phyloP scores from a whole-genome alignment of 2,888 invertebrate species.

The Lamellibrachia satsuma region DNA sequence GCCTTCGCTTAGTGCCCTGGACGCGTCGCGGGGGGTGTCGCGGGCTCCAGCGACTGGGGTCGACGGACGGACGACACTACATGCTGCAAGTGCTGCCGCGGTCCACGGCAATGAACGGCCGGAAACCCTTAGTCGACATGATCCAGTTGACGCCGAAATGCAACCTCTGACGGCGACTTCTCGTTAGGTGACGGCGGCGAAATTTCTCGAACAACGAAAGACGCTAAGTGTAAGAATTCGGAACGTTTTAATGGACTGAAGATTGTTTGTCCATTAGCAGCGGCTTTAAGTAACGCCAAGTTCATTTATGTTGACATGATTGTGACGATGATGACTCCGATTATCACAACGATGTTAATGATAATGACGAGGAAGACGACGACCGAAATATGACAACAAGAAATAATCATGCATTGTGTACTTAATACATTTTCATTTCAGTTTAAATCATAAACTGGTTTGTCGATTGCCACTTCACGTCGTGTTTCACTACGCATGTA shows the following conservation, averaged over 20 bases:
- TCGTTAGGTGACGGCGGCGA: background rate
- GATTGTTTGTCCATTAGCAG: background rate
- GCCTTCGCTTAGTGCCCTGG: constrained; percentile 13
- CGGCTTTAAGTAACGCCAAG: too few relatives aligned
- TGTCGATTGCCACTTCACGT: too few relatives aligned
- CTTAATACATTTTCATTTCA: too few relatives aligned
- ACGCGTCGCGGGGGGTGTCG: background rate
- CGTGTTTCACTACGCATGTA: too few relatives aligned
- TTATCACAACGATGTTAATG: too few relatives aligned
- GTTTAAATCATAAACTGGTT: too few relatives aligned
- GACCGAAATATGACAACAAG: too few relatives aligned
- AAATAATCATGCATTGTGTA: too few relatives aligned
- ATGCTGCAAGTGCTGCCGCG: constrained; percentile 4
- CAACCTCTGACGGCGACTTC: background rate
- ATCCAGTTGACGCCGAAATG: background rate
- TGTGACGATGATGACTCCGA: too few relatives aligned
- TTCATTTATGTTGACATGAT: too few relatives aligned
- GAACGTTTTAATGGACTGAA: background rate
- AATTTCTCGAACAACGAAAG: background rate
- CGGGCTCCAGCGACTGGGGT: background rate
- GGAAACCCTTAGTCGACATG: background rate
- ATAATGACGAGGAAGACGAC: too few relatives aligned
- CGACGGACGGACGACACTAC: background rate
- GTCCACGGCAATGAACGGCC: background rate
- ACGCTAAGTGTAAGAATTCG: background rate